Evolutionary conservation across 1,140 invertebrate genomes (phyloP).

Genomic region (Pararge aegeria): DNA sequence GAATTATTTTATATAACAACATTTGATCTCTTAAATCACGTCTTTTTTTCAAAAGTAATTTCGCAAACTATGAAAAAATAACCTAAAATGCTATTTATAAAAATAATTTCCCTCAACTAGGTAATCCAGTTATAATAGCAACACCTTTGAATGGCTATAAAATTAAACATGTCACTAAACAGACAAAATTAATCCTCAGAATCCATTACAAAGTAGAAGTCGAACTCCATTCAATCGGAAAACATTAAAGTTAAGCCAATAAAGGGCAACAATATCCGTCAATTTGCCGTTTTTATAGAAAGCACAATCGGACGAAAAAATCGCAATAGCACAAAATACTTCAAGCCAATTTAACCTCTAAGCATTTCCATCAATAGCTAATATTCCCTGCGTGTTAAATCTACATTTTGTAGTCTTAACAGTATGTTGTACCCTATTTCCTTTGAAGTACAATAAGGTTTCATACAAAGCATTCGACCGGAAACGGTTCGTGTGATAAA

Average conservation of each 20-base stretch:
- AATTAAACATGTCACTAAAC: constrained; percentile 35
- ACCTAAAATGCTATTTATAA: constrained; percentile 4
- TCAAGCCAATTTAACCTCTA: constrained; percentile 4
- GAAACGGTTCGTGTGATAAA: constrained; percentile 52
- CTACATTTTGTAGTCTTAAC: constrained; percentile 7
- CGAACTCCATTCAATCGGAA: constrained; percentile 35
- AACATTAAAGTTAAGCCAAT: constrained; percentile 31
- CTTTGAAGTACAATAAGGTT: constrained; percentile 37
- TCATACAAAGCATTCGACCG: constrained; percentile 51
- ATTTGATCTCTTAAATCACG: no score
- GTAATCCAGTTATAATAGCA: constrained; percentile 7
- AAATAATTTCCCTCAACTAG: constrained; percentile 11
- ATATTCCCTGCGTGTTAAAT: constrained; percentile 6
- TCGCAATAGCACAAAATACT: not conserved
- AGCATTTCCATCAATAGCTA: not conserved
- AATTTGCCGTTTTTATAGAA: constrained; percentile 21
- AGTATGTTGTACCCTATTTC: constrained; percentile 36
- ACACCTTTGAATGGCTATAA: constrained; percentile 25
- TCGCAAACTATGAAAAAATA: no score
- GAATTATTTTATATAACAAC: no score
- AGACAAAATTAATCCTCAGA: constrained; percentile 35
- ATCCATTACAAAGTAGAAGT: constrained; percentile 38
- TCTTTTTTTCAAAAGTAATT: no score
- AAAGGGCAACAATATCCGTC: constrained; percentile 25
- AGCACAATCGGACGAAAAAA: not conserved